These are phyloP conservation scores for Apostichopus leukothele DNA, from an alignment of 53 echinoderm and acorn worm genomes.

Conservation along the genomic window DNA sequence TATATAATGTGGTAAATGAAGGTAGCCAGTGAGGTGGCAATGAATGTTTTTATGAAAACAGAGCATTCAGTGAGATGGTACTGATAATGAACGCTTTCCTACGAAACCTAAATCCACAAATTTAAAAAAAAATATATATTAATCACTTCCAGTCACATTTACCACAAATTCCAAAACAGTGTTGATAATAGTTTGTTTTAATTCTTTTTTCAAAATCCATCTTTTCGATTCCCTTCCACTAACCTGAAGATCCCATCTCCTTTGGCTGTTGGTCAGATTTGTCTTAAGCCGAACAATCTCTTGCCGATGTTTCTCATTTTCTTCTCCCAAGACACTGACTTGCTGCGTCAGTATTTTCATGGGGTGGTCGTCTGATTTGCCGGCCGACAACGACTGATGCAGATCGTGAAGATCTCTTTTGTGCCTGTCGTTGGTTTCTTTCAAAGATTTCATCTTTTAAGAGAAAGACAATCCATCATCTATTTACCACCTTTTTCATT, in stretches of 20 bases:
- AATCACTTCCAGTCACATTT: neutral
- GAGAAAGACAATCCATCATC: neutral
- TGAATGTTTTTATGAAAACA: neutral
- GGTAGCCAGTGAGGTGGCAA: neutral
- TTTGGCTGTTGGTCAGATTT: conserved; percentile 70
- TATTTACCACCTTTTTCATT: too few species aligned
- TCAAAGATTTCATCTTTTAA: conserved; percentile 61
- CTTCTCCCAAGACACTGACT: conserved; percentile 74
- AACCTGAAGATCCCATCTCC: conserved; percentile 66
- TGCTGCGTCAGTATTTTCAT: conserved; percentile 74
- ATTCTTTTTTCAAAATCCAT: neutral
- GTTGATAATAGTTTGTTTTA: neutral
- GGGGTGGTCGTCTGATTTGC: conserved; percentile 63
- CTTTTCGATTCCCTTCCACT: conserved; percentile 12
- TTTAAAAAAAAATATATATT: neutral
- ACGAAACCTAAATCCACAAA: too few species aligned
- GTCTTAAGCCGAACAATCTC: conserved; percentile 88
- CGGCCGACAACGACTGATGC: conserved; percentile 55
- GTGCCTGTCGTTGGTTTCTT: conserved; percentile 70
- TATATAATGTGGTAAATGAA: too few species aligned
- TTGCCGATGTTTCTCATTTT: conserved; percentile 91
- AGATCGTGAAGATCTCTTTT: conserved; percentile 70
- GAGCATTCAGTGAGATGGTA: neutral
- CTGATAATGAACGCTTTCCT: neutral
- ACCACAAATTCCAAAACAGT: neutral